Conservation (phyloP, 2,113 vertebrate species). For the Austrofundulus limnaeus region DNA sequence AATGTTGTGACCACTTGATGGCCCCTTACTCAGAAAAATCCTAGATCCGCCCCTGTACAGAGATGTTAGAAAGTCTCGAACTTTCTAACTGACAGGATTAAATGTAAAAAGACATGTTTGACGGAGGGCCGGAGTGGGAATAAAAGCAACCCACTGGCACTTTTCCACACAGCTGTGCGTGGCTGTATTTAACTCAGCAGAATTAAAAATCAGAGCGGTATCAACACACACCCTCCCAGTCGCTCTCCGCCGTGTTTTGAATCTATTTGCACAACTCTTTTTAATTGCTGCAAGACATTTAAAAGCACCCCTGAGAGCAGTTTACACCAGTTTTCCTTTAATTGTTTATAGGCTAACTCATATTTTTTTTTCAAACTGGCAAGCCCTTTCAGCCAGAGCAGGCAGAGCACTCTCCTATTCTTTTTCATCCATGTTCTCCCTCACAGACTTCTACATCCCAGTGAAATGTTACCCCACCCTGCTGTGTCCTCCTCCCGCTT, state of each 20-base stretch:
- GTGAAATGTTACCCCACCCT: constrained; percentile 6
- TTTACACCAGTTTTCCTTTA: not conserved
- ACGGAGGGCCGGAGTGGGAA: not conserved
- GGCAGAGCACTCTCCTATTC: not conserved
- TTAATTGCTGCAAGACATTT: not conserved
- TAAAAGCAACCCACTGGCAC: not conserved
- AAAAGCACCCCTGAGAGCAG: too few relatives aligned
- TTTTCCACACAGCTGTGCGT: not conserved
- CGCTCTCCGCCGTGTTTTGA: too few relatives aligned
- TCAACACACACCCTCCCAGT: too few relatives aligned
- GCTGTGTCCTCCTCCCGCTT: not conserved
- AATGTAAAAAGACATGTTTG: not conserved
- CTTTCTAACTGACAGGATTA: not conserved
- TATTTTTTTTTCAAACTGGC: not conserved
- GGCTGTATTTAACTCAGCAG: too few relatives aligned
- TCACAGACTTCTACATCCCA: constrained; percentile 1
- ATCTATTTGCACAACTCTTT: not conserved
- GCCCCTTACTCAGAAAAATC: too few relatives aligned
- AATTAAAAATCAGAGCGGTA: too few relatives aligned
- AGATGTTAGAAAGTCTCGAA: not conserved
- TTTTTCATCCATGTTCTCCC: not conserved
- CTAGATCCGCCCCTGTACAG: too few relatives aligned
- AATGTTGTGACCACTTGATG: too few relatives aligned
- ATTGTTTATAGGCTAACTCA: not conserved
- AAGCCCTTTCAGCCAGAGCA: not conserved